Conservation (phyloP, 2,888 invertebrate species). For the Drosophila stalkeri region DNA sequence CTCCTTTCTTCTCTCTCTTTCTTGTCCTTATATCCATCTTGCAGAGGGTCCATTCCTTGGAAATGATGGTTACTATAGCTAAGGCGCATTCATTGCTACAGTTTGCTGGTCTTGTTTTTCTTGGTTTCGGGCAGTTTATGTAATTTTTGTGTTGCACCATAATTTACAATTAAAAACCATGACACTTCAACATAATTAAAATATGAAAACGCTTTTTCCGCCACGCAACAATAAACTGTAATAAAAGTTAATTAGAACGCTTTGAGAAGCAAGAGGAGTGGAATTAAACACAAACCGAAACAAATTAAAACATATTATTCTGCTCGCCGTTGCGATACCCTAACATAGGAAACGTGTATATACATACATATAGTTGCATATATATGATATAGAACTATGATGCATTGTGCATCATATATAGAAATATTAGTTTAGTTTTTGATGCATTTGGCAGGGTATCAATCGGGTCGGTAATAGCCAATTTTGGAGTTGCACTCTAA, state of each 20-base stretch:
- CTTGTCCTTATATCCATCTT: too few species aligned
- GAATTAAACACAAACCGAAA: constrained; percentile 23
- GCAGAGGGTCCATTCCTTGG: constrained; percentile 10
- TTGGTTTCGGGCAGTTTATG: constrained; percentile 46
- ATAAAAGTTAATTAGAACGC: constrained; percentile 77
- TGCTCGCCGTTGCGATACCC: constrained; percentile 3
- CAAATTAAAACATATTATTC: not conserved
- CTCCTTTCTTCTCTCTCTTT: not conserved
- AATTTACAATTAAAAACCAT: constrained; percentile 82
- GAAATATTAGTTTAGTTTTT: not conserved
- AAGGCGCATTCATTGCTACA: constrained; percentile 26
- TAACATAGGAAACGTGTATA: not conserved
- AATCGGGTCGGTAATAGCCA: constrained; percentile 1
- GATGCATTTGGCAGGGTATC: not conserved
- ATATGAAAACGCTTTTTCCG: constrained; percentile 79
- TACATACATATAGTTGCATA: not conserved
- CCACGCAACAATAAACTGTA: constrained; percentile 78
- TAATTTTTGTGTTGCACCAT: constrained; percentile 67
- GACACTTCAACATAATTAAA: constrained; percentile 83
- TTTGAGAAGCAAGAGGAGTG: constrained; percentile 30
- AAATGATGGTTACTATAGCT: constrained; percentile 30
- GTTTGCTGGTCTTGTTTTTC: constrained; percentile 16
- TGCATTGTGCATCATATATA: rapidly evolving
- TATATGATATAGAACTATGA: not conserved
- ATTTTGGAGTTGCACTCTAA: constrained; percentile 13